These are phyloP conservation scores for Podarcis lilfordi DNA, from an alignment of 2,797 vertebrate species.

Conservation along the genomic window DNA sequence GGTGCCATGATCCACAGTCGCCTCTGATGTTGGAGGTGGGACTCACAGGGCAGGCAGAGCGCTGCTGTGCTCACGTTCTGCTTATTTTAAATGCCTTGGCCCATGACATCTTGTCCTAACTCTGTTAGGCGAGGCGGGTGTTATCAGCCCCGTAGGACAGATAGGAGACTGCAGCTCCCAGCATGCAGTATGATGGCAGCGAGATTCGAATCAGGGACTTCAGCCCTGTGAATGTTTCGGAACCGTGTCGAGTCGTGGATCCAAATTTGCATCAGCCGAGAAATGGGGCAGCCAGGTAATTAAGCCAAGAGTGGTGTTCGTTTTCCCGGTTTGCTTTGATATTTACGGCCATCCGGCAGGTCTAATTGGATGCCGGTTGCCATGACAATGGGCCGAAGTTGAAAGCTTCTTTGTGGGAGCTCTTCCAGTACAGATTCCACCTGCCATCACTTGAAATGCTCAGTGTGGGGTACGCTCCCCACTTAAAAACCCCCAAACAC, in stretches of 20 bases:
- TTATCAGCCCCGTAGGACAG: too few relatives aligned
- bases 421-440: background rate
- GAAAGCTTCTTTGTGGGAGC: background rate
- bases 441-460: background rate
- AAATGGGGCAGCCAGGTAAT: background rate
- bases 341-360: background rate
- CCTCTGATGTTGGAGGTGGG: too few relatives aligned
- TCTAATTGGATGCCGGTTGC: slow-evolving; percentile 9
- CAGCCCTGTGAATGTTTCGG: background rate
- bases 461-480: background rate
- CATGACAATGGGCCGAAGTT: background rate
- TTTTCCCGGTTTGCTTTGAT: background rate
- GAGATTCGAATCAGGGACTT: background rate
- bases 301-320: background rate
- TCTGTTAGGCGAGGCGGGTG: background rate
- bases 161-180: background rate
- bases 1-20: too few relatives aligned
- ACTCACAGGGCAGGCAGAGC: too few relatives aligned
- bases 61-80: too few relatives aligned
- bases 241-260: background rate
- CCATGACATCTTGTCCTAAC: background rate
- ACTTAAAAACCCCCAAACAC: background rate
- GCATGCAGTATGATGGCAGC: background rate
- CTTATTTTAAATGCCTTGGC: background rate
- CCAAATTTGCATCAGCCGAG: background rate